Evolutionary conservation across 2,888 invertebrate genomes (phyloP).

Genomic region (Brachyopa scutellaris): DNA sequence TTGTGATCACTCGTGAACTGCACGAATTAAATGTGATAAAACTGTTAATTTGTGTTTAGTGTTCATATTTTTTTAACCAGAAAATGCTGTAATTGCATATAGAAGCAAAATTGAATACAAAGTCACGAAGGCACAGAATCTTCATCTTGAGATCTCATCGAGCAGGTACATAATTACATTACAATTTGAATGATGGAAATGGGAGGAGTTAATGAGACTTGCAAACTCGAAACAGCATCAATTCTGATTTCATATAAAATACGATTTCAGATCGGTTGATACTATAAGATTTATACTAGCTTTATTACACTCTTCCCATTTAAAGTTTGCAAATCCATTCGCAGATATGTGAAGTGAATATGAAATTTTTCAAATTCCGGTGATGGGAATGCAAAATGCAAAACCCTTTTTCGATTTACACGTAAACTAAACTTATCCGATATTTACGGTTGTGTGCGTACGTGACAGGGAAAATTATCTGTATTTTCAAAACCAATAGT

Average conservation of each 20-base stretch:
- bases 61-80: background rate
- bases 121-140: conserved; percentile 29
- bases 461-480: background rate
- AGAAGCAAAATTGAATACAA: background rate
- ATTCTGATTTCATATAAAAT: too few species aligned
- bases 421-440: conserved; percentile 9
- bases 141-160: background rate
- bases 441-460: conserved; percentile 8
- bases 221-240: background rate
- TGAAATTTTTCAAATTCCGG: background rate
- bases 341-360: conserved; percentile 35
- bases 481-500: background rate
- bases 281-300: too few species aligned
- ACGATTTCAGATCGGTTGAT: too few species aligned
- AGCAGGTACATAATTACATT: conserved; percentile 42
- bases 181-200: background rate
- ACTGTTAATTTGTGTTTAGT: too few species aligned
- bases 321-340: conserved; percentile 12
- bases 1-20: too few species aligned
- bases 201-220: background rate
- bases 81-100: conserved; percentile 39
- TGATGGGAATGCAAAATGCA: conserved; percentile 17
- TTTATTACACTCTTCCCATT: too few species aligned
- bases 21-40: background rate
- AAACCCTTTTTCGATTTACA: conserved; percentile 4